Evolutionary conservation across 2,113 vertebrate genomes (phyloP), one percentile per base, ranked within the genome.

Genomic region (Agapornis roseicollis): DNA sequence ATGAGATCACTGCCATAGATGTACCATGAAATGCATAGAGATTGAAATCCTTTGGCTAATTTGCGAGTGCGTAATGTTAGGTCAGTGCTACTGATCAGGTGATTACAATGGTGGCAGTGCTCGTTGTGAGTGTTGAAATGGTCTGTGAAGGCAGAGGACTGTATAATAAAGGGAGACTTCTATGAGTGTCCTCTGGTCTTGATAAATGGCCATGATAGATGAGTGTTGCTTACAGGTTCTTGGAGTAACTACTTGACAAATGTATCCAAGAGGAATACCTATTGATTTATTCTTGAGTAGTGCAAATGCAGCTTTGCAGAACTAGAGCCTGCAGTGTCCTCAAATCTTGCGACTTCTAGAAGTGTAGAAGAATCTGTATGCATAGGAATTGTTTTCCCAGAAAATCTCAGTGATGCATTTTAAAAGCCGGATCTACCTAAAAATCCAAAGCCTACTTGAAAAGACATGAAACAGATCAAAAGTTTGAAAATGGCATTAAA

Each of bases 11-110:
- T 73, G 39, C 17, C 1, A 2, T 1, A 25, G 42, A 23, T 68
- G 28, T 42, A 50, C 25, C 42, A 22, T 28, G 22, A 64, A 90
- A 72, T 65, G 41, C 5, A 6, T 22, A 3, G 2, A 25, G 47
- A 46, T 23, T 33, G 23, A 55, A 93, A 71, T 29, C 7, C 19
- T 85, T 47, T 31, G 65, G 25, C 41, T 91, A 22, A 31, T 81
- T 74, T 58, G 55, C 25, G n/a, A 7, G 22, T 0, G 0, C 41
- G 25, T 53, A 63, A 25, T 9, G 5, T 50, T 65, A 66, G n/a
- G 25, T 13, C 25, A 66, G 0, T 37, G 3, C 49, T 53, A 22
- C 31, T 33, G 41, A 37, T 89, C 6, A 8, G 42, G 79, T 61
- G 37, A 17, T 70, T 56, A 12, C 37, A 41, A 0, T 2, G 6